These are phyloP conservation scores for Bembecia ichneumoniformis DNA, from an alignment of 2,888 invertebrate species.

Conservation along the genomic window DNA sequence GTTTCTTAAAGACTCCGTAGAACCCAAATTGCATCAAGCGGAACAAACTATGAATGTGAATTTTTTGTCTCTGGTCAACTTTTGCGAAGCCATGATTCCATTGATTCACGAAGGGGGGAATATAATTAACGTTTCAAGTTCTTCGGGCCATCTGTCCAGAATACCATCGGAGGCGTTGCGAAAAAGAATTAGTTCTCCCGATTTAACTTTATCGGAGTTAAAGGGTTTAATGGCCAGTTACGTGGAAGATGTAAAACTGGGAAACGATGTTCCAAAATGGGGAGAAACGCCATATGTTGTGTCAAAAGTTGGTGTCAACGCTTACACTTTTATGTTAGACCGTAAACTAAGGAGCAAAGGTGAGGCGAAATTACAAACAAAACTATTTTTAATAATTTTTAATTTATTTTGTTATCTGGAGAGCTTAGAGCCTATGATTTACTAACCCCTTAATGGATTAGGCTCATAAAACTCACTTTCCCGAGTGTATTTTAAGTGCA, in stretches of 20 bases:
- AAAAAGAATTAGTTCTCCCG: slow-evolving; percentile 53
- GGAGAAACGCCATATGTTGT: slow-evolving; percentile 76
- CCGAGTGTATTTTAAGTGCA: too few species aligned
- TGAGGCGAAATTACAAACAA: slow-evolving; percentile 12
- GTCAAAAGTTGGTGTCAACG: slow-evolving; percentile 82
- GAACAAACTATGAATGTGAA: slow-evolving; percentile 48
- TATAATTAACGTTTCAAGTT: slow-evolving; percentile 83
- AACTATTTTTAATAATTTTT: too few species aligned
- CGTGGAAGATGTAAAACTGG: slow-evolving; percentile 64
- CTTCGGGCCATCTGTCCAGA: slow-evolving; percentile 74
- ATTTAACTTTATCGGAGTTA: slow-evolving; percentile 69
- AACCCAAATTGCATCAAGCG: slow-evolving; percentile 38
- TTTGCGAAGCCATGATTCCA: slow-evolving; percentile 76
- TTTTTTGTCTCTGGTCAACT: slow-evolving; percentile 43
- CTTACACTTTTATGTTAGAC: slow-evolving; percentile 78
- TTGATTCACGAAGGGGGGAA: slow-evolving; percentile 75
- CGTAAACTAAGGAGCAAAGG: slow-evolving; percentile 40
- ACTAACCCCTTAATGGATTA: too few species aligned
- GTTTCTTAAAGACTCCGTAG: slow-evolving; percentile 45
- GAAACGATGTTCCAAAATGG: slow-evolving; percentile 56
- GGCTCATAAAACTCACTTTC: too few species aligned
- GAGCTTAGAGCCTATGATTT: too few species aligned
- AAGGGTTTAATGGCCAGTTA: slow-evolving; percentile 74
- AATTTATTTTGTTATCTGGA: too few species aligned
- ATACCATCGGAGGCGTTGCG: slow-evolving; percentile 71